A percentile compares a stretch with the other conserved stretches of the same genome.
These are phyloP conservation scores for Chloropsis hardwickii DNA, from an alignment of 2,113 vertebrate species.

Conservation along the genomic window DNA sequence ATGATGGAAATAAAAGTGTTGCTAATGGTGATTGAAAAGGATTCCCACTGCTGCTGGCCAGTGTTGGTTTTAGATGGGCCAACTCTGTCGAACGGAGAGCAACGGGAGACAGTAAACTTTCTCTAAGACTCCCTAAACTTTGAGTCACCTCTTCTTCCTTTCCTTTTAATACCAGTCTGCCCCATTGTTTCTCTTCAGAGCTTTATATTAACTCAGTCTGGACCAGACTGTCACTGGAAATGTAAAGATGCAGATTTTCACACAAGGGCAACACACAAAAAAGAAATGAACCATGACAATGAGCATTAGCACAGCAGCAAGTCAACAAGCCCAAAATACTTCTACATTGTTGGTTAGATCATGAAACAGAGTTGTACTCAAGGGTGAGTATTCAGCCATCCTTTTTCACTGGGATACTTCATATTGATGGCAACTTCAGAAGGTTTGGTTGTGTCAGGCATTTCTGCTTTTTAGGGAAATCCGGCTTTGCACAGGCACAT, in stretches of 20 bases:
- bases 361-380: not conserved
- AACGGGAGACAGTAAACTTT: slow-evolving; percentile 75
- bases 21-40: slow-evolving; percentile 79
- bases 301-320: not conserved
- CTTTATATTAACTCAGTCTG: slow-evolving; percentile 28
- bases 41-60: slow-evolving; percentile 73
- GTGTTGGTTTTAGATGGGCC: slow-evolving; percentile 67
- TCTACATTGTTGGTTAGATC: not conserved
- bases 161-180: slow-evolving; percentile 21
- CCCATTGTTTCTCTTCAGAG: not conserved
- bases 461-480: not conserved
- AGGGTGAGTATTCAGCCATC: not conserved
- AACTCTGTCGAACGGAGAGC: slow-evolving; percentile 63
- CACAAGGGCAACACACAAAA: not conserved
- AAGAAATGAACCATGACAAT: not conserved
- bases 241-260: not conserved
- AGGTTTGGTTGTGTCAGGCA: not conserved
- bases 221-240: not conserved
- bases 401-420: not conserved
- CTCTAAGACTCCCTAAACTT: slow-evolving; percentile 63
- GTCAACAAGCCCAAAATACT: not conserved
- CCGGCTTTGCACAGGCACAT: not conserved
- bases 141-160: slow-evolving; percentile 63
- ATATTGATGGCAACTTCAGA: rapidly evolving
- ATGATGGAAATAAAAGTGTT: slow-evolving; percentile 74